A percentile compares a stretch with the other conserved stretches of the same genome.
Conservation (phyloP, 2,888 invertebrate species). For the Iselma pallidipennis region DNA sequence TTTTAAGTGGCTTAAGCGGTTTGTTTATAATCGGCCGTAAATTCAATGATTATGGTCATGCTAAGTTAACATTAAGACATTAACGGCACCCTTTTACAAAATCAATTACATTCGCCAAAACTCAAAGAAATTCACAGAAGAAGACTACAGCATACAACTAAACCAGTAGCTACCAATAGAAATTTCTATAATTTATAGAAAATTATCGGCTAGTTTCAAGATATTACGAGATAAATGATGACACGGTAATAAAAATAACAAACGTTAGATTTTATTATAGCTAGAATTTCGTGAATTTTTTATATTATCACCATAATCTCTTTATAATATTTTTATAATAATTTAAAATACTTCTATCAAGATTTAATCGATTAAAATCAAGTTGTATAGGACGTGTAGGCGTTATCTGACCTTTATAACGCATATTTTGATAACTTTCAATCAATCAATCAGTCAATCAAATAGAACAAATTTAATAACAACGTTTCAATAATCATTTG, state of each 20-base stretch:
- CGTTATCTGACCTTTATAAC: neutral
- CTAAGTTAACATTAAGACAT: slow-evolving; percentile 16
- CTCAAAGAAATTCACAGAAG: neutral
- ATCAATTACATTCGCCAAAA: neutral
- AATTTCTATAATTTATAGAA: neutral
- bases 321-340: too few relatives aligned
- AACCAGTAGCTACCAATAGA: neutral
- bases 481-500: neutral
- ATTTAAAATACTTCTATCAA: too few relatives aligned
- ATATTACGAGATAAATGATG: neutral
- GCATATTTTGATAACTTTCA: neutral
- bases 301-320: too few relatives aligned
- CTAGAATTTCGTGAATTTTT: too few relatives aligned
- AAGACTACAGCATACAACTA: too few relatives aligned
- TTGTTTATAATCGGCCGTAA: slow-evolving; percentile 34
- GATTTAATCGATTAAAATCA: neutral
- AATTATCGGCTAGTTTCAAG: neutral
- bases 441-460: neutral
- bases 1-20: slow-evolving; percentile 33
- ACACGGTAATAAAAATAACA: neutral
- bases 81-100: neutral
- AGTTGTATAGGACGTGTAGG: neutral
- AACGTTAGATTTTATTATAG: neutral
- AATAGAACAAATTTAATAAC: neutral
- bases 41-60: slow-evolving; percentile 13